Evolutionary conservation across 2,113 vertebrate genomes (phyloP), one percentile per base, ranked within the genome.

Genomic region (Entelurus aequoreus): DNA sequence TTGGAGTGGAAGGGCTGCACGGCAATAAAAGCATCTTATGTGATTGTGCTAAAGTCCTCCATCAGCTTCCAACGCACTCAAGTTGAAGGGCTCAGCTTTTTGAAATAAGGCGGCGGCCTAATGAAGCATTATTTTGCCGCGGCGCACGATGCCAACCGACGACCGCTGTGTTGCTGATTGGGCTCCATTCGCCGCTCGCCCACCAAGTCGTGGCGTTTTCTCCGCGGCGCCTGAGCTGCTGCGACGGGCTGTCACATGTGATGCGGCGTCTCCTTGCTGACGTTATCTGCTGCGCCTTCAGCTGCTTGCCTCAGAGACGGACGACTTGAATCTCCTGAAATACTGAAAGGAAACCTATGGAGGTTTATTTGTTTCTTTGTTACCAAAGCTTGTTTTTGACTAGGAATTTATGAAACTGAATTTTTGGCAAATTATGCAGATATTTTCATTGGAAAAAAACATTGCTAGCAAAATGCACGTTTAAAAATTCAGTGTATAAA

Each of bases 241-340:
- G 28, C 28, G 28, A 79, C 70, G 72, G 54, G 52, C 74, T 77
- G 73, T 68, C 60, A 28, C 66, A 56, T 61, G 28, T 28, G 63
- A 74, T 83, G 21, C 35, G 42, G 40, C 55, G 12, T 60, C 54
- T 63, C 2, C 46, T 62, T 57, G 51, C n/a, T 56, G 40, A 58
- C 47, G 28, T 28, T 42, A 28, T 62, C 60, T 57, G 38, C 67
- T 59, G 62, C 42, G 28, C 36, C 36, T 54, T 38, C n/a, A 58
- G 46, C 11, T 12, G 15, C 5, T 15, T 47, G 40, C 57, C 48
- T 37, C 13, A 21, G 13, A 46, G 35, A 49, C 14, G 6, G 36
- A 55, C 48, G 60, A 59, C 51, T 61, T 37, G 51, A 14, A 54
- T 6, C 28, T 48, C 47, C 66, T 54, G 13, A 73, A 51, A 48